These are phyloP conservation scores for Hanleya hanleyi DNA, from an alignment of 2,888 invertebrate genomes.

Conservation along the genomic window DNA sequence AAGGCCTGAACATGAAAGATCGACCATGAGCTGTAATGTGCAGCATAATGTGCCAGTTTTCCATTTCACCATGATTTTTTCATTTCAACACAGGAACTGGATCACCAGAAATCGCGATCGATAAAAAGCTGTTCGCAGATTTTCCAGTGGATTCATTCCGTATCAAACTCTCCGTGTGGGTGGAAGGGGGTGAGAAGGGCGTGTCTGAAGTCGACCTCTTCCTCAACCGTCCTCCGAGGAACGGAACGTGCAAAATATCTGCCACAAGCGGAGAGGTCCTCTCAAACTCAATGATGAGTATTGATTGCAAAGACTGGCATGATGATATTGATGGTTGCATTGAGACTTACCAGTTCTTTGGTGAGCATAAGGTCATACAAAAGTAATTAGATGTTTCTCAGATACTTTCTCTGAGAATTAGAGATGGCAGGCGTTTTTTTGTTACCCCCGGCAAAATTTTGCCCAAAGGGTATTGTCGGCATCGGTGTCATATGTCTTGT, in stretches of 20 bases:
- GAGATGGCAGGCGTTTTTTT: no score
- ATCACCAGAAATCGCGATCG: constrained; percentile 50
- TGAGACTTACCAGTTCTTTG: constrained; percentile 45
- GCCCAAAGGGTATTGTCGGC: no score
- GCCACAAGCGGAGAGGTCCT: constrained; percentile 36
- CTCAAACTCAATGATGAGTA: constrained; percentile 17
- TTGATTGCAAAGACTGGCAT: constrained; percentile 46
- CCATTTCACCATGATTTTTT: no score
- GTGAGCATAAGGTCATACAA: no score
- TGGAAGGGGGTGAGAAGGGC: constrained; percentile 13
- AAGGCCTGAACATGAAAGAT: no score
- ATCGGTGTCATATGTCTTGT: no score
- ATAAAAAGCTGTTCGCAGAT: constrained; percentile 41
- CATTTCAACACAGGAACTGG: background rate
- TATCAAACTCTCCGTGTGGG: constrained; percentile 18
- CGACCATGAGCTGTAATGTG: no score
- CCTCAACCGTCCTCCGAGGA: constrained; percentile 48
- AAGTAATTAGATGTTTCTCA: no score
- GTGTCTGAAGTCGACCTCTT: constrained; percentile 32
- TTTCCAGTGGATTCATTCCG: constrained; percentile 44
- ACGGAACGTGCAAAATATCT: constrained; percentile 49
- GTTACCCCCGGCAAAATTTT: no score
- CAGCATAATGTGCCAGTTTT: no score
- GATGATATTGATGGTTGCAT: constrained; percentile 59
- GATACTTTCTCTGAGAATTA: no score